Percentiles rank a stretch among this genome's conserved stretches.
Conservation (phyloP, 2,113 vertebrate species). For the Etheostoma spectabile region DNA sequence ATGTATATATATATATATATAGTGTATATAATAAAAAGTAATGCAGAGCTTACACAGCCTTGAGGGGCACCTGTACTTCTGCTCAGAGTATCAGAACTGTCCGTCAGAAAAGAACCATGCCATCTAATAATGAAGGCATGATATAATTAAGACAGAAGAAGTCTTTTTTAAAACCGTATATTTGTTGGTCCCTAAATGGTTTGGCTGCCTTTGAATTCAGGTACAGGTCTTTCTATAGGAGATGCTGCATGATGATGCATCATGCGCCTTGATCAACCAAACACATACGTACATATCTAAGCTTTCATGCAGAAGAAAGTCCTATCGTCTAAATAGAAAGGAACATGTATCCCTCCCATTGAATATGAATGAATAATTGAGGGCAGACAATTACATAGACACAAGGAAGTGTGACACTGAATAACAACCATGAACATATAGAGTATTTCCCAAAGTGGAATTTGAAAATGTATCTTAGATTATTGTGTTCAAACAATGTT, state of each 20-base stretch:
- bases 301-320: slow-evolving; percentile 12
- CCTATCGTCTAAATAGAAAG: slow-evolving; percentile 12
- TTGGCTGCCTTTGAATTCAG: not conserved
- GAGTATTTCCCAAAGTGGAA: too few relatives aligned
- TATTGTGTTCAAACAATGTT: not conserved
- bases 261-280: slow-evolving; percentile 7
- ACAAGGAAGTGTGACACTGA: not conserved
- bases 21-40: too few relatives aligned
- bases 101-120: too few relatives aligned
- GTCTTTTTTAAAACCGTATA: not conserved
- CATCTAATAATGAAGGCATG: too few relatives aligned
- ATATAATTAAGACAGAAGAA: too few relatives aligned
- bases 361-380: not conserved
- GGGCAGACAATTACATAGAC: not conserved
- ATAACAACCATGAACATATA: not conserved
- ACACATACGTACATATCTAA: not conserved
- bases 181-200: not conserved
- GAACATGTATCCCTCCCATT: not conserved
- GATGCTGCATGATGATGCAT: not conserved
- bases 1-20: accelerated
- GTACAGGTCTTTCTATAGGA: not conserved
- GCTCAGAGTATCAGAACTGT: too few relatives aligned
- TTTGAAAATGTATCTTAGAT: not conserved
- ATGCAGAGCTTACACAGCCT: too few relatives aligned
- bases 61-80: too few relatives aligned